Conservation (phyloP, 2,113 vertebrate genomes). For the Nyctereutes procyonoides region DNA sequence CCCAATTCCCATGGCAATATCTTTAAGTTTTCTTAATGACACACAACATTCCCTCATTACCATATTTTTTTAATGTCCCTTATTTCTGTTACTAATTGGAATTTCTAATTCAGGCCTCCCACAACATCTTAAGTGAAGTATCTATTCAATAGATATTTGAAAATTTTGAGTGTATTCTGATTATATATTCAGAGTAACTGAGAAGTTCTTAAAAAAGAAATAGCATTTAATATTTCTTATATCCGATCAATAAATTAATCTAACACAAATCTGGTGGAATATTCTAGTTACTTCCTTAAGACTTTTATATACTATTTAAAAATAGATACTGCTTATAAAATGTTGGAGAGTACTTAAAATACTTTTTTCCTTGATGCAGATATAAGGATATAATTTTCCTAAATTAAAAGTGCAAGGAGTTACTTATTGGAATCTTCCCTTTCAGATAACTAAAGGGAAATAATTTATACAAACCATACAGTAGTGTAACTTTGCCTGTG, state of each 20-base stretch:
- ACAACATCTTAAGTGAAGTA: neutral
- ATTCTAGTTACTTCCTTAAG: neutral
- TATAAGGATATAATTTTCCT: neutral
- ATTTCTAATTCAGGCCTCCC: neutral
- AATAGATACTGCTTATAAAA: neutral
- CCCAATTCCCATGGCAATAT: neutral
- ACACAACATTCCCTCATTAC: neutral
- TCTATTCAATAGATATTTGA: neutral
- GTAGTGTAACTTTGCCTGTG: neutral
- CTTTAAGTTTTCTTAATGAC: neutral
- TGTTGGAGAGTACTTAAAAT: neutral
- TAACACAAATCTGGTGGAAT: neutral
- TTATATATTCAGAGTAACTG: neutral
- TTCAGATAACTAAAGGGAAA: neutral
- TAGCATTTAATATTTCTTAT: neutral
- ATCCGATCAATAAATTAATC: neutral
- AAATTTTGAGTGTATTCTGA: neutral
- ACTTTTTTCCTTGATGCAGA: neutral
- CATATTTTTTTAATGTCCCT: neutral
- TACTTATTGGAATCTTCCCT: neutral
- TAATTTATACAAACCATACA: neutral
- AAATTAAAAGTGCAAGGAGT: neutral
- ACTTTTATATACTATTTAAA: neutral
- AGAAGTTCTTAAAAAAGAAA: neutral
- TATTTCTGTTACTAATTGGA: neutral